Percentiles rank a stretch among this genome's conserved stretches.
Conservation (phyloP, 2,888 invertebrate species). For the Papilio gigon region DNA sequence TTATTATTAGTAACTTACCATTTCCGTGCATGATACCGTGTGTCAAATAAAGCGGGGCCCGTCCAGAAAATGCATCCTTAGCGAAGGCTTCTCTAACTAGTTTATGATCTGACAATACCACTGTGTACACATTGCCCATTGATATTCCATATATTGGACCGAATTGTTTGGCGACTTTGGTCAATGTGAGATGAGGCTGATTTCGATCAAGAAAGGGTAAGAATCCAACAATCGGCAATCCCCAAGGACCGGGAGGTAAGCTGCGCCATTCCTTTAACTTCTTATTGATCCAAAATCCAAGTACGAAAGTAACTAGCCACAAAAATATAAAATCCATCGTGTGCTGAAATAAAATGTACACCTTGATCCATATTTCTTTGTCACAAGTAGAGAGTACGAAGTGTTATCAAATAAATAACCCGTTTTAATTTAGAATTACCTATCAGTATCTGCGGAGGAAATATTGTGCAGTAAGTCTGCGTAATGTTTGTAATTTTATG, state of each 20-base stretch:
- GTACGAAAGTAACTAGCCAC: conserved; percentile 48
- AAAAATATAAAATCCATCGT: conserved; percentile 49
- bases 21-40: conserved; percentile 94
- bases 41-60: conserved; percentile 91
- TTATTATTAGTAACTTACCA: conserved; percentile 81
- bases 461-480: background rate
- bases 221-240: conserved; percentile 90
- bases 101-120: conserved; percentile 89
- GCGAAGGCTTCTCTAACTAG: conserved; percentile 88
- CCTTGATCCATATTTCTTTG: background rate
- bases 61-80: conserved; percentile 87
- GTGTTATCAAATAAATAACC: background rate
- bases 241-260: conserved; percentile 90
- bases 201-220: conserved; percentile 86
- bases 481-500: background rate
- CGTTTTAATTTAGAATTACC: background rate
- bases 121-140: conserved; percentile 89
- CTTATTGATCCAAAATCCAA: conserved; percentile 62
- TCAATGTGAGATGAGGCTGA: conserved; percentile 88
- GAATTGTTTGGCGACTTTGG: conserved; percentile 85
- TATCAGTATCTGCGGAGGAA: background rate
- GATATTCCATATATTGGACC: conserved; percentile 88
- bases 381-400: background rate
- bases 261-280: conserved; percentile 70
- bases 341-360: conserved; percentile 30